These are phyloP conservation scores for Drosophila quadrilineata DNA, from an alignment of 1,140 invertebrate species.

Conservation along the genomic window DNA sequence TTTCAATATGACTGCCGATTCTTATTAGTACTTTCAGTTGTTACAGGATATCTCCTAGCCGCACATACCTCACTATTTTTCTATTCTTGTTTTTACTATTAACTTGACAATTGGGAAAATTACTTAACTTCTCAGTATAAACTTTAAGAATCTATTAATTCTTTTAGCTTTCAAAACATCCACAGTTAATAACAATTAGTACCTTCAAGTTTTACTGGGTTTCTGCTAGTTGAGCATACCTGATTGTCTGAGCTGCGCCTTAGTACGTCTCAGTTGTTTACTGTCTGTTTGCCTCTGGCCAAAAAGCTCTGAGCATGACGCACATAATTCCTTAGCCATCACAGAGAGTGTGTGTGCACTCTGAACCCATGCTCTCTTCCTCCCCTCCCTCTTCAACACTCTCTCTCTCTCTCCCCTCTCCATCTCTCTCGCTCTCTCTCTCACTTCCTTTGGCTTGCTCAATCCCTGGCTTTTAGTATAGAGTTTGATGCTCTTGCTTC, in stretches of 20 bases:
- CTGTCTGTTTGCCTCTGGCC: slow-evolving; percentile 36
- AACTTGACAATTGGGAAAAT: too few species aligned
- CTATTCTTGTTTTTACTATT: too few species aligned
- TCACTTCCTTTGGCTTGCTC: slow-evolving; percentile 1
- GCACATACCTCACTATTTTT: not conserved
- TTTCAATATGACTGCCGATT: too few species aligned
- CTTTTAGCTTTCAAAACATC: not conserved
- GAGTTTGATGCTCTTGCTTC: too few species aligned
- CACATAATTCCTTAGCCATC: slow-evolving; percentile 64
- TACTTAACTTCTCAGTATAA: too few species aligned
- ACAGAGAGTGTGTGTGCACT: slow-evolving; percentile 48
- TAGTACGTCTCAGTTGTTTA: not conserved
- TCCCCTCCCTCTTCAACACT: not conserved
- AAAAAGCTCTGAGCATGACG: slow-evolving; percentile 52
- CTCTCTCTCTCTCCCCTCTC: not conserved
- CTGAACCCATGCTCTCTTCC: not conserved
- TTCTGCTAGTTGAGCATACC: not conserved
- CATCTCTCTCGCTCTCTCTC: not conserved
- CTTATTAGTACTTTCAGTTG: too few species aligned
- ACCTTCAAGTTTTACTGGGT: not conserved
- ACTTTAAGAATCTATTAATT: too few species aligned
- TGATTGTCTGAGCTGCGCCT: too few species aligned
- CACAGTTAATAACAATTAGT: too few species aligned
- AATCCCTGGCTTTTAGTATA: too few species aligned
- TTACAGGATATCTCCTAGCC: not conserved